Evolutionary conservation across 2,797 vertebrate species (phyloP).

Genomic region (Lepilemur ruficaudatus): DNA sequence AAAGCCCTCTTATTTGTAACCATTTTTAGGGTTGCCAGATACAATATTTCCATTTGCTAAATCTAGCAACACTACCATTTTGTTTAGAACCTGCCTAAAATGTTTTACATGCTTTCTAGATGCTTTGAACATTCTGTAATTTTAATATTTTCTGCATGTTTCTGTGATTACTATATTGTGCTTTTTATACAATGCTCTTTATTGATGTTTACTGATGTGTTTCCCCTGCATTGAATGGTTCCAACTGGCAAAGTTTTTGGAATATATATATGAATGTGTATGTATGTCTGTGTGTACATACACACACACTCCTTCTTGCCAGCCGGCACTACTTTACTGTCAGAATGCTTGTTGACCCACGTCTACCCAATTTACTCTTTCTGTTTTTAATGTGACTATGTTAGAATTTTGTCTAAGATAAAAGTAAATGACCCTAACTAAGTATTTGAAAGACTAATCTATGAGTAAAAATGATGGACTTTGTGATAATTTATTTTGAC

Average conservation of each 20-base stretch:
- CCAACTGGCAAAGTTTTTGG: neutral
- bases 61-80: slow-evolving; percentile 1
- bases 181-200: slow-evolving; percentile 21
- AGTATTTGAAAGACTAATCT: neutral
- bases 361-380: neutral
- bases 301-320: neutral
- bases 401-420: slow-evolving; percentile 15
- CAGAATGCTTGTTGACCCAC: neutral
- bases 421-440: neutral
- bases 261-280: neutral
- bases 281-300: neutral
- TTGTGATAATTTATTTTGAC: neutral
- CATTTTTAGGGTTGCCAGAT: slow-evolving; percentile 19
- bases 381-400: neutral
- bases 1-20: slow-evolving; percentile 7
- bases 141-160: slow-evolving; percentile 43
- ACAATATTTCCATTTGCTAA: slow-evolving; percentile 47
- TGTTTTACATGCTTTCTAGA: slow-evolving; percentile 24
- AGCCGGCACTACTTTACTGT: neutral
- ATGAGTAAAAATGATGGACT: neutral
- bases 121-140: neutral
- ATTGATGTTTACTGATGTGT: slow-evolving; percentile 17
- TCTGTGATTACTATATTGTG: neutral
- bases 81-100: neutral
- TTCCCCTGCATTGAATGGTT: neutral